These are phyloP conservation scores for Ascidia mentula DNA, from an alignment of 23 tunicate species.

Conservation along the genomic window DNA sequence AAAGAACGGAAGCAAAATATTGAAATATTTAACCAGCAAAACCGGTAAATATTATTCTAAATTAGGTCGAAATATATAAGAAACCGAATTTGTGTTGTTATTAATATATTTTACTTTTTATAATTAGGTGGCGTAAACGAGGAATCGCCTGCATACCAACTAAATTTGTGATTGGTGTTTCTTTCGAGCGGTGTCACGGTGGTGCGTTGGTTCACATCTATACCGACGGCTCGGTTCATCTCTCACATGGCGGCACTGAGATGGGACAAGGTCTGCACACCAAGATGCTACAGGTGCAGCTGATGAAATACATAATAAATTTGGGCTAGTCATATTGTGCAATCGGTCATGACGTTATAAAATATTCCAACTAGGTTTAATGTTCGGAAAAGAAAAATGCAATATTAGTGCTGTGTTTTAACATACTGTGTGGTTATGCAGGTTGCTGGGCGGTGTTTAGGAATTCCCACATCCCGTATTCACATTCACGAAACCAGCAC, in stretches of 20 bases:
- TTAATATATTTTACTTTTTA: too few relatives aligned
- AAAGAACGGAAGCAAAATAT: slow-evolving; percentile 26
- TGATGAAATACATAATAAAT: too few relatives aligned
- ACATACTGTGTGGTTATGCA: too few relatives aligned
- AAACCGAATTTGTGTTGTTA: too few relatives aligned
- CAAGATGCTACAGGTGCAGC: slow-evolving; percentile 97
- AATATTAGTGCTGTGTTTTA: too few relatives aligned
- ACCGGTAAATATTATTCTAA: slow-evolving; percentile 54
- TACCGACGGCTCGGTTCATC: slow-evolving; percentile 74
- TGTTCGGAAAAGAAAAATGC: too few relatives aligned
- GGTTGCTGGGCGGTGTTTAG: slow-evolving; percentile 83
- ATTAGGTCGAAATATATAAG: too few relatives aligned
- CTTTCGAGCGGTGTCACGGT: slow-evolving; percentile 39
- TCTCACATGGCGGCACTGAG: slow-evolving; percentile 93
- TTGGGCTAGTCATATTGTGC: too few relatives aligned
- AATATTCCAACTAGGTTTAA: too few relatives aligned
- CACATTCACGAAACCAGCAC: slow-evolving; percentile 78
- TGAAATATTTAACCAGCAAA: slow-evolving; percentile 46
- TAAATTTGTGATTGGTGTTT: slow-evolving; percentile 29
- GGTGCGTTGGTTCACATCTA: slow-evolving; percentile 88
- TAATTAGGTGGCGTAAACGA: slow-evolving; percentile 45
- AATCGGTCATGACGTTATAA: too few relatives aligned
- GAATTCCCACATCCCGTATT: slow-evolving; percentile 49
- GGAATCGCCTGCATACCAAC: slow-evolving; percentile 50
- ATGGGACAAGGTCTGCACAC: slow-evolving; percentile 99